Evolutionary conservation across 2,888 invertebrate genomes (phyloP), one percentile per base, ranked within the genome.

Genomic region (Eugnorisma glareosa): DNA sequence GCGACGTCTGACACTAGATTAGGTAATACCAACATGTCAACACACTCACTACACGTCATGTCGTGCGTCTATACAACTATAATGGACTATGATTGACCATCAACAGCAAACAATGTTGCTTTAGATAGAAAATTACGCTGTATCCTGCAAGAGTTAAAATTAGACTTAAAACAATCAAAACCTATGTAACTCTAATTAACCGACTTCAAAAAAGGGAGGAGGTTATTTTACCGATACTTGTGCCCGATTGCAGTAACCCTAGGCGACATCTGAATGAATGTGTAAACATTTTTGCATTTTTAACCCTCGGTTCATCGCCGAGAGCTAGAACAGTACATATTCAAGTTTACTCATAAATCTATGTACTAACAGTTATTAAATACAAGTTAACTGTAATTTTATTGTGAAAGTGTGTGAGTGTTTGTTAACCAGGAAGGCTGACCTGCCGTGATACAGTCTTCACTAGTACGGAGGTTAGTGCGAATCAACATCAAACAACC

Each of bases 1-100:
- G 40, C 73, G 31, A 37, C 28, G 45, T 54, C 35, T 64, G 63
- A 73, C 77, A 28, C 77, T 59, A 82, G 83, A 83, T 83, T 85
- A 84, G 81, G 63, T 81, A 77, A 67, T 70, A 71, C 64, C 77
- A 21, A 84, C 82, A 61, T 77, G 85, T 84, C 77, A 83, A 71
- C 82, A 70, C 64, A 54, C 28, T 59, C 57, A 61, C 63, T 59
- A 18, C 28, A 45, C n/a, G 45, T 31, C 66, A 57, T 48, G 59
- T 40, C 24, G 7, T 61, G n/a, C 10, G 18, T 6, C 24, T 51
- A 24, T 45, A 57, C 24, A 40, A 24, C 57, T 37, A 24, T 59
- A 79, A 73, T 73, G 18, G 28, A 48, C 18, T 64, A 11, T 64
- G 64, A 64, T 40, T n/a, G n/a, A 40, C 40, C 15, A 15, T n/a